phyloP scores from a whole-genome alignment of 2,113 vertebrate genomes.

The Dromaius novaehollandiae region DNA sequence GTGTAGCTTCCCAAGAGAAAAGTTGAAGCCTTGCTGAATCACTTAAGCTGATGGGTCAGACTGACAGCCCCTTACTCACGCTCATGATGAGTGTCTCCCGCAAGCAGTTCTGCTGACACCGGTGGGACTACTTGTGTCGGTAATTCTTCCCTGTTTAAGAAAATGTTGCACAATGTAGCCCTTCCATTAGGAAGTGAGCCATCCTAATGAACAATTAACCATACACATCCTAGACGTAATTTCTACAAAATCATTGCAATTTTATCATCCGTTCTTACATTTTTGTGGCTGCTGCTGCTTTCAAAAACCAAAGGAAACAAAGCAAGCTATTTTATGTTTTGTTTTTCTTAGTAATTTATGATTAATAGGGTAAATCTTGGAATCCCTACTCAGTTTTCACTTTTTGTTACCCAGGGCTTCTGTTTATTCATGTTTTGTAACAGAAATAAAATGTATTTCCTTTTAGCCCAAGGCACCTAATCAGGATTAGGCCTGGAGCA shows the following conservation, averaged over 20 bases:
- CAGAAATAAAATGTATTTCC: conserved; percentile 57
- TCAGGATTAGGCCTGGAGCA: conserved; percentile 38
- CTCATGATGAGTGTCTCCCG: neutral
- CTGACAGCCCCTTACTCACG: neutral
- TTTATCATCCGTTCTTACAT: neutral
- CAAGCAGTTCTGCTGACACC: neutral
- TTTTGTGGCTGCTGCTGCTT: conserved; percentile 7
- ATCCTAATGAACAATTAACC: neutral
- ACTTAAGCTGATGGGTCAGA: neutral
- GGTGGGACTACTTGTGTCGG: neutral
- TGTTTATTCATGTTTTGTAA: conserved; percentile 68
- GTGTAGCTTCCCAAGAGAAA: neutral
- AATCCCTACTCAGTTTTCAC: conserved; percentile 40
- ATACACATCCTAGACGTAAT: neutral
- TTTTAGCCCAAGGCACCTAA: conserved; percentile 54
- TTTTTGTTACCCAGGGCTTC: conserved; percentile 22
- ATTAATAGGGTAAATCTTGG: conserved; percentile 53
- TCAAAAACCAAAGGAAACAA: neutral
- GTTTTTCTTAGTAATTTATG: conserved; percentile 57
- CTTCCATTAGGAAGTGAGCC: conserved; percentile 38
- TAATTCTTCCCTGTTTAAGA: neutral
- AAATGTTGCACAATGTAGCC: conserved; percentile 12
- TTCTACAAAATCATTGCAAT: neutral
- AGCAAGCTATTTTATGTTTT: neutral
- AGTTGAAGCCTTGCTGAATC: neutral